These are phyloP conservation scores for Patiria pectinifera DNA, from an alignment of 53 echinoderm and acorn worm genomes.

Conservation along the genomic window DNA sequence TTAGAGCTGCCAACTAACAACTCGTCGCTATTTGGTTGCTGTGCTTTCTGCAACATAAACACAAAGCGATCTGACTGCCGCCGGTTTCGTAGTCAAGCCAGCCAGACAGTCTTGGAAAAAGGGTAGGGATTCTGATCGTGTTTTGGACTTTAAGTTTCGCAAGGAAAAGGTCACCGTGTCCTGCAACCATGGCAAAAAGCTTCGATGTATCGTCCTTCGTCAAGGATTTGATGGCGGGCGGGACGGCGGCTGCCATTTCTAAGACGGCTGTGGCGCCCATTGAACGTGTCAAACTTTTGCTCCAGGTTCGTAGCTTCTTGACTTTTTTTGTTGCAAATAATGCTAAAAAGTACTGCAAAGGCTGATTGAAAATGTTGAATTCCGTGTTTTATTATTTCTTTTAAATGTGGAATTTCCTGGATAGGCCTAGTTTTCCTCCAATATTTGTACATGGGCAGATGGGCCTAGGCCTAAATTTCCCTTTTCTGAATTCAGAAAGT, in stretches of 20 bases:
- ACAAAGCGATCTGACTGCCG: neutral
- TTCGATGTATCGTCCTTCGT: slow-evolving; percentile 73
- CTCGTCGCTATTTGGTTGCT: neutral
- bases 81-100: neutral
- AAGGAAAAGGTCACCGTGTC: neutral
- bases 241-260: slow-evolving; percentile 89
- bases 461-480: no score
- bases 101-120: neutral
- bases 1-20: neutral
- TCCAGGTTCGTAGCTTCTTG: slow-evolving; percentile 69
- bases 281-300: slow-evolving; percentile 88
- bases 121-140: neutral
- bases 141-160: neutral
- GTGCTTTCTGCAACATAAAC: neutral
- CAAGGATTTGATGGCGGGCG: slow-evolving; percentile 82
- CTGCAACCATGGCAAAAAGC: slow-evolving; percentile 56
- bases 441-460: no score
- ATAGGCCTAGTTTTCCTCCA: no score
- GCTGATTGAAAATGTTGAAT: no score
- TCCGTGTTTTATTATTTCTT: no score
- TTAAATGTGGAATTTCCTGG: no score
- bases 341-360: no score
- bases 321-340: no score
- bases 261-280: slow-evolving; percentile 95
- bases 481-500: no score